phyloP scores from a whole-genome alignment of 2,888 invertebrate species.

The Sussaba pulchella region DNA sequence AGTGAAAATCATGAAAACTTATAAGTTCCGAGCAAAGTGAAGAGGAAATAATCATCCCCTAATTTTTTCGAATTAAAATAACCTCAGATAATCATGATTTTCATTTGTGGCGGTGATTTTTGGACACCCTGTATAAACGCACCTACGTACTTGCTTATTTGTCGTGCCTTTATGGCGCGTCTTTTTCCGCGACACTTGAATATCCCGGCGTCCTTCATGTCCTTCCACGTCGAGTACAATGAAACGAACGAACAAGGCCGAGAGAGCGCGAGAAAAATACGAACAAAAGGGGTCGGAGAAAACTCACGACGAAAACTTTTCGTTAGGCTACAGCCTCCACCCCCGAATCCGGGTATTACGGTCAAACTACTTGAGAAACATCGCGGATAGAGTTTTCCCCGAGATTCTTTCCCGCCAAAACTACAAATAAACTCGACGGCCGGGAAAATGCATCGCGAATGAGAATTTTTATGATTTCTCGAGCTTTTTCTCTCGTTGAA shows the following conservation, averaged over 20 bases:
- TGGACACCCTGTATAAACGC: too few species aligned
- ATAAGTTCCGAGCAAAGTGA: too few species aligned
- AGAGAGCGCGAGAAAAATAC: not conserved
- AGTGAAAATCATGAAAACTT: too few species aligned
- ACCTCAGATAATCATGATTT: too few species aligned
- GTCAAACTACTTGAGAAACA: conserved; percentile 62
- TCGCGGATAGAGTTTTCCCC: conserved; percentile 56
- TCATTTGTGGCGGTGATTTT: too few species aligned
- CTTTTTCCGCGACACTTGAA: conserved; percentile 11
- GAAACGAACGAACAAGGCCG: not conserved
- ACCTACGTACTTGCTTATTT: not conserved
- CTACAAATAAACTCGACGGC: too few species aligned
- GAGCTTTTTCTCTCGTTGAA: conserved; percentile 5
- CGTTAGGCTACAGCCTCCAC: not conserved
- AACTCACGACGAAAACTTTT: conserved; percentile 20
- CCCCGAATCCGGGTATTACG: conserved; percentile 43
- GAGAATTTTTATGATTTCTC: conserved; percentile 62
- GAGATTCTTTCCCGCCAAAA: conserved; percentile 14
- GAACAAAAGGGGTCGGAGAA: not conserved
- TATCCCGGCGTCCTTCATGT: not conserved
- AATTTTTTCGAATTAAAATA: too few species aligned
- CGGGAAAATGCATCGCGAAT: conserved; percentile 52
- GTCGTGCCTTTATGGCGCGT: not conserved
- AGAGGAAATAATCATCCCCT: too few species aligned
- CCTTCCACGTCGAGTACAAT: not conserved